Evolutionary conservation across 1,140 invertebrate genomes (phyloP).

Genomic region (Drosophila biarmipes): DNA sequence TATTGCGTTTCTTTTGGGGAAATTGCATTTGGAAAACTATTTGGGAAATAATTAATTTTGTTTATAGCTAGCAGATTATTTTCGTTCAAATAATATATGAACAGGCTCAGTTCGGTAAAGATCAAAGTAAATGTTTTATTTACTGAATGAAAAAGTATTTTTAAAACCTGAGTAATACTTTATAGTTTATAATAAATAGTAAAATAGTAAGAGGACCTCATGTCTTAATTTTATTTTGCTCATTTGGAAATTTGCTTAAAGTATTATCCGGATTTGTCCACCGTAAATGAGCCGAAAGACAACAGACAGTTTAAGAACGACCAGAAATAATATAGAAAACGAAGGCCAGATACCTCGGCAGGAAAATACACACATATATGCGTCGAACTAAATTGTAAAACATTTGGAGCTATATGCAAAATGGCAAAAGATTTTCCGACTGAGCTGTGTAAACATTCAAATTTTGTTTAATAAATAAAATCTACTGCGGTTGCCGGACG

Average conservation of each 20-base stretch:
- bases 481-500: constrained; percentile 14
- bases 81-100: background rate
- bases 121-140: background rate
- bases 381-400: constrained; percentile 17
- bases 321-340: constrained; percentile 4
- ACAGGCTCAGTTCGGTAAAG: background rate
- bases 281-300: constrained; percentile 2
- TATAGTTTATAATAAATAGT: too few species aligned
- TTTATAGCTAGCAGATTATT: constrained; percentile 4
- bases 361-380: background rate
- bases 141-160: background rate
- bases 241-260: background rate
- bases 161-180: too few species aligned
- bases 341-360: background rate
- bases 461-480: constrained; percentile 28
- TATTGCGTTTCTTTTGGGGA: constrained; percentile 1
- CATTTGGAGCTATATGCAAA: constrained; percentile 16
- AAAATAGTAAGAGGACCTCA: too few species aligned
- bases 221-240: background rate
- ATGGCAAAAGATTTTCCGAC: constrained; percentile 5
- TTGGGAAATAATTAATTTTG: constrained; percentile 8
- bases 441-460: constrained; percentile 24
- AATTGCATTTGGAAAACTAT: constrained; percentile 22
- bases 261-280: background rate
- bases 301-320: background rate